phyloP scores from a whole-genome alignment of 1,140 invertebrate species.

The Drosophila leontia region DNA sequence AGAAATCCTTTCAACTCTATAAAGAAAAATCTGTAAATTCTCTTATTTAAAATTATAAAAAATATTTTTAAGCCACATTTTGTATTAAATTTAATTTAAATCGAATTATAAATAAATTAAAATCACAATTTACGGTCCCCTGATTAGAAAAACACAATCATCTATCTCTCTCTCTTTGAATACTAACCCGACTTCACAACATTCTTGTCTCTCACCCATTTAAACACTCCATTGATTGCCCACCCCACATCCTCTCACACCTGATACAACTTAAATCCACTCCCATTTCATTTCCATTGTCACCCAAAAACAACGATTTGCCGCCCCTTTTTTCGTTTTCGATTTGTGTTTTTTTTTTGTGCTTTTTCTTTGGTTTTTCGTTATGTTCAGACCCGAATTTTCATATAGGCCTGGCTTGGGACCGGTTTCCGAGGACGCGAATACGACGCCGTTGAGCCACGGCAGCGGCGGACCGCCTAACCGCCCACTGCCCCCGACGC shows the following conservation, averaged over 20 bases:
- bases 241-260: background rate
- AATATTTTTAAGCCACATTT: background rate
- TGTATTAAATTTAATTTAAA: background rate
- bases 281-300: conserved; percentile 51
- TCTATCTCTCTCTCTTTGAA: conserved; percentile 26
- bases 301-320: conserved; percentile 43
- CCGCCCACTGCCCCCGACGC: conserved; percentile 96
- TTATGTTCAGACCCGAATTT: conserved; percentile 91
- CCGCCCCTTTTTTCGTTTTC: conserved; percentile 79
- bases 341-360: conserved; percentile 32
- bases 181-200: conserved; percentile 56
- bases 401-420: conserved; percentile 92
- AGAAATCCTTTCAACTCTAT: background rate
- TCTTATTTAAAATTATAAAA: background rate
- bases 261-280: conserved; percentile 25
- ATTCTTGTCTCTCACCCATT: conserved; percentile 64
- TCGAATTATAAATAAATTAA: background rate
- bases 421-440: conserved; percentile 86
- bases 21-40: too few species aligned
- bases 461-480: conserved; percentile 92
- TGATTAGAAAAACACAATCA: conserved; percentile 23
- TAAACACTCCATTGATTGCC: conserved; percentile 34
- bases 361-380: conserved; percentile 63
- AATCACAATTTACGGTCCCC: conserved; percentile 15
- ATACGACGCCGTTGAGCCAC: conserved; percentile 84